These are phyloP conservation scores for Athalia rosae DNA, from an alignment of 2,888 invertebrate species.

Conservation along the genomic window DNA sequence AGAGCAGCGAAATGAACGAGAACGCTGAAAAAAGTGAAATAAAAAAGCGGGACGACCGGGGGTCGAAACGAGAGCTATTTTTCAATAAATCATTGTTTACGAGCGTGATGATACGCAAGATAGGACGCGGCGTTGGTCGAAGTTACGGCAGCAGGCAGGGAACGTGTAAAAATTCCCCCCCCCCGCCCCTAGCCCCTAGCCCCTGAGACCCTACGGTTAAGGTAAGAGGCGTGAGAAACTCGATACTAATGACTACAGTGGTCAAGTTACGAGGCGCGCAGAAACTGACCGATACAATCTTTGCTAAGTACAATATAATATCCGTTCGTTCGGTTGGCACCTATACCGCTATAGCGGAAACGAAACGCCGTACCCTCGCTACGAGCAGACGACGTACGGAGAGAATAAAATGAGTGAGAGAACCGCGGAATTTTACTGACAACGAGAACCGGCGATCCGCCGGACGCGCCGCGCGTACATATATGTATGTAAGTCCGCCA, in stretches of 20 bases:
- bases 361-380: constrained; percentile 23
- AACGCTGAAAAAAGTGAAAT: constrained; percentile 16
- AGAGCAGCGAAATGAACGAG: no score
- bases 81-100: constrained; percentile 63
- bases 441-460: no score
- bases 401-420: no score
- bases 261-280: constrained; percentile 44
- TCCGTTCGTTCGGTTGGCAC: constrained; percentile 49
- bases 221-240: constrained; percentile 66
- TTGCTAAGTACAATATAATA: constrained; percentile 66
- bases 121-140: constrained; percentile 50
- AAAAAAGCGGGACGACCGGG: background rate
- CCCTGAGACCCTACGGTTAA: constrained; percentile 47
- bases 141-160: background rate
- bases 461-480: no score
- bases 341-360: constrained; percentile 40
- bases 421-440: no score
- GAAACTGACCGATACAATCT: constrained; percentile 59
- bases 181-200: no score
- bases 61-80: constrained; percentile 44
- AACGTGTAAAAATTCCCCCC: constrained; percentile 51
- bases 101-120: constrained; percentile 59
- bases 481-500: no score
- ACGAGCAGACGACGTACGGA: constrained; percentile 3
- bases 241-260: constrained; percentile 62